These are phyloP conservation scores for Catocala nupta DNA, from an alignment of 2,888 invertebrate genomes.

Conservation along the genomic window DNA sequence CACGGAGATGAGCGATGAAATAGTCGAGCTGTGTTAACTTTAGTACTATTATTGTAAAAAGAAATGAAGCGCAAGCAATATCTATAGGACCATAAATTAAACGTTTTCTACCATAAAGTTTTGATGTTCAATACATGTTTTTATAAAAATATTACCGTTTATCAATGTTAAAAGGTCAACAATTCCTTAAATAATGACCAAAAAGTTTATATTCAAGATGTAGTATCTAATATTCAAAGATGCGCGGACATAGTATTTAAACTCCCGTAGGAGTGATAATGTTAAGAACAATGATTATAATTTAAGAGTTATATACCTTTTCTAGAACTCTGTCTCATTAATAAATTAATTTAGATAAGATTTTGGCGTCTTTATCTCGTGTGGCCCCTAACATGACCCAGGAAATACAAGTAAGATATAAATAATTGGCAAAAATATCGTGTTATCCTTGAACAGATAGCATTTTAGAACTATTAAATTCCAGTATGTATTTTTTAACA, in stretches of 20 bases:
- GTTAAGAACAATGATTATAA: conserved; percentile 56
- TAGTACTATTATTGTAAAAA: conserved; percentile 18
- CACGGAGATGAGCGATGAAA: conserved; percentile 67
- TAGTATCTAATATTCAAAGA: conserved; percentile 35
- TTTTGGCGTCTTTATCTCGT: conserved; percentile 14
- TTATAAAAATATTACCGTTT: conserved; percentile 44
- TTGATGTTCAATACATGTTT: conserved; percentile 27
- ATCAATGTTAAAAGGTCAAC: conserved; percentile 27
- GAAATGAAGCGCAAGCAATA: conserved; percentile 21
- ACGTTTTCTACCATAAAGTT: conserved; percentile 28
- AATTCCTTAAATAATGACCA: conserved; percentile 13
- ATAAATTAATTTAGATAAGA: conserved; percentile 56
- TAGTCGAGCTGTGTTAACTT: conserved; percentile 77
- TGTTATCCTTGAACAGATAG: no score
- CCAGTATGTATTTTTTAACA: no score
- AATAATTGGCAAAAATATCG: no score
- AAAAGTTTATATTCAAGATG: conserved; percentile 19
- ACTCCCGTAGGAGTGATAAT: conserved; percentile 39
- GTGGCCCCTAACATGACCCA: no score
- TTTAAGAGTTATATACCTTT: conserved; percentile 54
- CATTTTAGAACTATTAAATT: no score
- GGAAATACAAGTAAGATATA: no score
- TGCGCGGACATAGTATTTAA: not conserved
- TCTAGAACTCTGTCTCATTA: conserved; percentile 55
- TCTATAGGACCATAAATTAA: conserved; percentile 3